These are phyloP conservation scores for Astreopora myriophthalma DNA, from an alignment of 64 coral and sea anemone species.

Conservation along the genomic window DNA sequence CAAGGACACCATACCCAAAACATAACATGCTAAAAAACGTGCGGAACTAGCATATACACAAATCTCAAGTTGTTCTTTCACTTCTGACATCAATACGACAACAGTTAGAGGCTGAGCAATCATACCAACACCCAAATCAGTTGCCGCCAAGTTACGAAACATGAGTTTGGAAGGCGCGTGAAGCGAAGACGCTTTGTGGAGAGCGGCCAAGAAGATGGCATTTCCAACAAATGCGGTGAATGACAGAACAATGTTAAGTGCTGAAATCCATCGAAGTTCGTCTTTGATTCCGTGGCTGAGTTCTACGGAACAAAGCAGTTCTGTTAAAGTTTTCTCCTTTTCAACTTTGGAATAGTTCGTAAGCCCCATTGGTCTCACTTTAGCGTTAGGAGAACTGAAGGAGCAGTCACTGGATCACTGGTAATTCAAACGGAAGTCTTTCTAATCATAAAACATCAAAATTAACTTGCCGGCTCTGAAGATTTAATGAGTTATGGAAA, in stretches of 20 bases:
- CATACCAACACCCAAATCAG: slow-evolving; percentile 8
- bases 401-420: no score
- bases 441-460: no score
- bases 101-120: not conserved
- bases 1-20: not conserved
- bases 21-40: not conserved
- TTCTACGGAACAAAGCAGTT: not conserved
- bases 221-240: not conserved
- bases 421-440: no score
- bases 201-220: not conserved
- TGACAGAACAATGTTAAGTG: not conserved
- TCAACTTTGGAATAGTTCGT: not conserved
- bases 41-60: not conserved
- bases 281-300: not conserved
- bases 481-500: no score
- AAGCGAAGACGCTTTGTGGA: not conserved
- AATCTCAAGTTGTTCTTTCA: no score
- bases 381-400: no score
- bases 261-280: not conserved
- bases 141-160: not conserved
- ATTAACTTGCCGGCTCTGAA: no score
- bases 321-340: not conserved
- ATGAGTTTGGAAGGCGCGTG: not conserved
- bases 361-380: not conserved
- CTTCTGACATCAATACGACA: not conserved